These are phyloP conservation scores for Himalopsyche japonica DNA, from an alignment of 2,888 invertebrate species.

Conservation along the genomic window DNA sequence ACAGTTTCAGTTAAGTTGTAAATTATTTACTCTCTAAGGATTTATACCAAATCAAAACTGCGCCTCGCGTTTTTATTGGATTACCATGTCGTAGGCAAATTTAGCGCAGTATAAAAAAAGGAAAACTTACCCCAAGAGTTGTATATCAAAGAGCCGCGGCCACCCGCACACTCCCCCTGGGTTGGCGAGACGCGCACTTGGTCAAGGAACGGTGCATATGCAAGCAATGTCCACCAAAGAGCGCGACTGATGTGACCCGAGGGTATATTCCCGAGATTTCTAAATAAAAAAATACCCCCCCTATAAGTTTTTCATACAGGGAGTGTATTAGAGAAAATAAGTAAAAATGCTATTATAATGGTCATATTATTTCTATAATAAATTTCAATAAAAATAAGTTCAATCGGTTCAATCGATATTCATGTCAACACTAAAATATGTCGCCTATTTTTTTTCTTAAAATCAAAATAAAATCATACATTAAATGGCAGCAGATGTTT, in stretches of 20 bases:
- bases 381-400: too few species aligned
- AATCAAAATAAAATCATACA: too few species aligned
- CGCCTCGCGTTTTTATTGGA: neutral
- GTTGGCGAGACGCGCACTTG: neutral
- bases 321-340: slow-evolving; percentile 8
- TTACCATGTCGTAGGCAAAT: slow-evolving; percentile 2
- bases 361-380: too few species aligned
- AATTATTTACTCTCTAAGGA: neutral
- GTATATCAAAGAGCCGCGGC: neutral
- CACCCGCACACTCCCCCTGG: neutral
- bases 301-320: slow-evolving; percentile 4
- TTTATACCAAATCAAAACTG: neutral
- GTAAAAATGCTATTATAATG: too few species aligned
- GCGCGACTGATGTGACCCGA: slow-evolving; percentile 39
- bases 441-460: too few species aligned
- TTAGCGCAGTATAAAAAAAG: neutral
- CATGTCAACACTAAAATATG: too few species aligned
- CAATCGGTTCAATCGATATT: too few species aligned
- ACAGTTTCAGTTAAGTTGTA: too few species aligned
- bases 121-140: neutral
- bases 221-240: slow-evolving; percentile 33
- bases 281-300: slow-evolving; percentile 28
- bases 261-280: slow-evolving; percentile 38
- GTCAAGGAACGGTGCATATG: slow-evolving; percentile 25
- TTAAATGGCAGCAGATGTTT: too few species aligned